A percentile compares a stretch with the other conserved stretches of the same genome.
These are phyloP conservation scores for Morelia viridis DNA, from an alignment of 2,797 vertebrate species.

Conservation along the genomic window DNA sequence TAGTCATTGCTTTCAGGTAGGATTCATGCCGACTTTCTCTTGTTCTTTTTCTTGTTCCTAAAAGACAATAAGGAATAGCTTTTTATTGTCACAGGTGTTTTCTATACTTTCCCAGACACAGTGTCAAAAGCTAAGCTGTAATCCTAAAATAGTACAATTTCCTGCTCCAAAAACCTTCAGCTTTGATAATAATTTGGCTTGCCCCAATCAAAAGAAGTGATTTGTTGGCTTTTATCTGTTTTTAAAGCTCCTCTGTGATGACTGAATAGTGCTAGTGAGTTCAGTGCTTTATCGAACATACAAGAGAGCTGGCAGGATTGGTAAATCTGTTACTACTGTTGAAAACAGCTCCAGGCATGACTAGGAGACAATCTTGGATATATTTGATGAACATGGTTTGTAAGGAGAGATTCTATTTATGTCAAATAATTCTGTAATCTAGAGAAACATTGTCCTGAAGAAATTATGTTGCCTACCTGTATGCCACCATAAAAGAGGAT, in stretches of 20 bases:
- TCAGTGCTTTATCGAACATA: not conserved
- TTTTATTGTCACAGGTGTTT: not conserved
- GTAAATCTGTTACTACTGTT: not conserved
- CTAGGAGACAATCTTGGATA: not conserved
- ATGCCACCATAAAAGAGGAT: not conserved
- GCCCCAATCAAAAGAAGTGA: not conserved
- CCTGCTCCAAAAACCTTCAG: not conserved
- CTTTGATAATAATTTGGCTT: constrained; percentile 3
- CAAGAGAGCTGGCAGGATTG: not conserved
- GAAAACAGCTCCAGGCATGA: not conserved
- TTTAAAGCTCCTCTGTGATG: not conserved
- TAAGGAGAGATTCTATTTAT: not conserved
- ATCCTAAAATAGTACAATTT: not conserved
- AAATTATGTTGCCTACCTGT: not conserved
- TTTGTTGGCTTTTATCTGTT: constrained; percentile 6
- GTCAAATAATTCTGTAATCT: not conserved
- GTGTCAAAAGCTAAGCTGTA: not conserved
- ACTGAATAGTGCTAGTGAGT: not conserved
- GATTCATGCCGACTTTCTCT: not conserved
- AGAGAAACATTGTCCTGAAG: not conserved
- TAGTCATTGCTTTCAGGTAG: not conserved
- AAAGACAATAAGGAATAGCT: not conserved
- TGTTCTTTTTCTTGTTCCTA: not conserved
- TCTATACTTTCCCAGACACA: not conserved
- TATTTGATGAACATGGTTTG: not conserved